These are phyloP conservation scores for Ophioninae sp. DNA, from an alignment of 2,888 invertebrate species.

Conservation along the genomic window DNA sequence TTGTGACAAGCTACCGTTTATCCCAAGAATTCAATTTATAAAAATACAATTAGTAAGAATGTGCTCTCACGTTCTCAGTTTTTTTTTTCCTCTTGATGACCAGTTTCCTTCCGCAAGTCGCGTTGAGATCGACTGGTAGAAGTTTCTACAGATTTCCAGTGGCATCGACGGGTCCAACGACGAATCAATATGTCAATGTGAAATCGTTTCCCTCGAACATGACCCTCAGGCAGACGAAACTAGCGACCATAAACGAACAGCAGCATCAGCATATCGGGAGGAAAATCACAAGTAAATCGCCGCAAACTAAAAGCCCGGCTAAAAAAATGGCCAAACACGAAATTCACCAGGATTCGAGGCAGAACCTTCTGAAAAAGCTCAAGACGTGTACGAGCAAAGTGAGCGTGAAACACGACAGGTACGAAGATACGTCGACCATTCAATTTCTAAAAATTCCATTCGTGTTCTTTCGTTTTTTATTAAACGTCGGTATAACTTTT, in stretches of 20 bases:
- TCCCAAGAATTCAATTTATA: no score
- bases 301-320: slow-evolving; percentile 62
- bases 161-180: slow-evolving; percentile 37
- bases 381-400: slow-evolving; percentile 55
- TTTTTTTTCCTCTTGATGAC: neutral
- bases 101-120: slow-evolving; percentile 65
- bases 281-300: slow-evolving; percentile 52
- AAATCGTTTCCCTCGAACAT: slow-evolving; percentile 53
- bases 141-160: slow-evolving; percentile 52
- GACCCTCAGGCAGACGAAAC: slow-evolving; percentile 59
- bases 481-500: slow-evolving; percentile 24
- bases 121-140: slow-evolving; percentile 49
- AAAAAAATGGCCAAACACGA: slow-evolving; percentile 65
- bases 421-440: slow-evolving; percentile 12
- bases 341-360: slow-evolving; percentile 33
- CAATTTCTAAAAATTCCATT: no score
- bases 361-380: slow-evolving; percentile 55
- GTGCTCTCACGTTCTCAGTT: neutral
- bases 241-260: slow-evolving; percentile 65
- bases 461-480: slow-evolving; percentile 15
- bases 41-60: no score
- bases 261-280: slow-evolving; percentile 49
- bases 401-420: slow-evolving; percentile 53
- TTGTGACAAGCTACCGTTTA: no score
- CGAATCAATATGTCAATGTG: slow-evolving; percentile 55